Conservation (phyloP, 2,888 invertebrate species). For the Selenia dentaria region DNA sequence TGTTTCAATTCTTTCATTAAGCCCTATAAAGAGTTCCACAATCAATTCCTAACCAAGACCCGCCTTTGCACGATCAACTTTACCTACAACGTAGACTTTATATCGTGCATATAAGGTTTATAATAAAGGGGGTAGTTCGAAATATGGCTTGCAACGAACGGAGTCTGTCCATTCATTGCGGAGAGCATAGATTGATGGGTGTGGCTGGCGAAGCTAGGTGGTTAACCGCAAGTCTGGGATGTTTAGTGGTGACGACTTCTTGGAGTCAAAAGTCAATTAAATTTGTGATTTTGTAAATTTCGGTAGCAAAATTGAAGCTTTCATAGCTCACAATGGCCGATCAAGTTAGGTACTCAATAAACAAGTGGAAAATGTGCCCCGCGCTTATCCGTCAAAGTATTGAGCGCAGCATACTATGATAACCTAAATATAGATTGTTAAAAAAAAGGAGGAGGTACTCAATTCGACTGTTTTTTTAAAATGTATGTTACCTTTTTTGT, state of each 20-base stretch:
- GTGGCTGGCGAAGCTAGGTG: constrained; percentile 68
- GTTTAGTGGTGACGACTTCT: constrained; percentile 49
- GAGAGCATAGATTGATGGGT: constrained; percentile 80
- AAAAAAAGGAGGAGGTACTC: too few relatives aligned
- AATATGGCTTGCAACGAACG: constrained; percentile 45
- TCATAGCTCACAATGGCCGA: too few relatives aligned
- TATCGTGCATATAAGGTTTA: constrained; percentile 33
- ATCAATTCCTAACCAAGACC: constrained; percentile 72
- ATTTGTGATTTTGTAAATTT: too few relatives aligned
- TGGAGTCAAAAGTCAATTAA: background rate
- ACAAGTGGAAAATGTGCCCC: too few relatives aligned
- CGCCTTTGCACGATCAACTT: constrained; percentile 45
- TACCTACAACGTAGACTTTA: constrained; percentile 37
- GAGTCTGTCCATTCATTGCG: constrained; percentile 78
- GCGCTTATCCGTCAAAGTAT: too few relatives aligned
- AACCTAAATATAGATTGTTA: too few relatives aligned
- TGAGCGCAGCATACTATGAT: too few relatives aligned
- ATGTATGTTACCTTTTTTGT: too few relatives aligned
- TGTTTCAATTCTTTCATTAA: constrained; percentile 82
- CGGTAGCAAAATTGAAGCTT: too few relatives aligned
- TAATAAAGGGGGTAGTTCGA: constrained; percentile 29
- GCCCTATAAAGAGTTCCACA: constrained; percentile 74
- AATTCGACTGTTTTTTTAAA: too few relatives aligned
- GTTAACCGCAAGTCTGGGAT: constrained; percentile 57
- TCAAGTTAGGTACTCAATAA: too few relatives aligned